These are phyloP conservation scores for Nomia melanderi DNA, from an alignment of 1,140 invertebrate species.

Conservation along the genomic window DNA sequence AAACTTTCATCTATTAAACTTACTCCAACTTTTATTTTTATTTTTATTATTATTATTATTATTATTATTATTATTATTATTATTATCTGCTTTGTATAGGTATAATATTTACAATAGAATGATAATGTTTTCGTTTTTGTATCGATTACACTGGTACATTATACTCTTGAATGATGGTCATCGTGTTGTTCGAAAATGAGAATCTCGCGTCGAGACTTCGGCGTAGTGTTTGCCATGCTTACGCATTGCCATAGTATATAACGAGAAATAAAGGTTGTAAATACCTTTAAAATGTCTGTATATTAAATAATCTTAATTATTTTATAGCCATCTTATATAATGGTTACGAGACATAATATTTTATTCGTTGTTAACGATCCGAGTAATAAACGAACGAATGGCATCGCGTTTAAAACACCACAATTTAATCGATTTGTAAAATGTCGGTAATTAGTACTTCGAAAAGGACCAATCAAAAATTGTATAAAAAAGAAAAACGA, in stretches of 20 bases:
- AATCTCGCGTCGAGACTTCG: slow-evolving; percentile 25
- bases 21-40: too few species aligned
- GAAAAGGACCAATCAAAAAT: slow-evolving; percentile 7
- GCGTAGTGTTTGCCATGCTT: slow-evolving; percentile 40
- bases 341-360: slow-evolving; percentile 18
- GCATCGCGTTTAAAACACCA: background rate
- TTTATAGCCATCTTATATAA: background rate
- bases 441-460: slow-evolving; percentile 2
- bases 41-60: too few species aligned
- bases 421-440: background rate
- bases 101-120: slow-evolving; percentile 3
- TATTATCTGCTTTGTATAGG: background rate
- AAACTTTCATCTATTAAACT: background rate
- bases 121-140: background rate
- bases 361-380: slow-evolving; percentile 5
- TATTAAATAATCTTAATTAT: slow-evolving; percentile 23
- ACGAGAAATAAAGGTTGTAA: background rate
- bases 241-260: slow-evolving; percentile 37
- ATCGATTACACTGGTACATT: background rate
- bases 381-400: background rate
- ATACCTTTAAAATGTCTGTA: slow-evolving; percentile 8
- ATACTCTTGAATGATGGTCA: background rate
- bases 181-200: background rate
- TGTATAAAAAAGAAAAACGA: background rate
- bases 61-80: background rate